Conservation (phyloP, 2,797 vertebrate genomes). For the Myripristis jacobus region DNA sequence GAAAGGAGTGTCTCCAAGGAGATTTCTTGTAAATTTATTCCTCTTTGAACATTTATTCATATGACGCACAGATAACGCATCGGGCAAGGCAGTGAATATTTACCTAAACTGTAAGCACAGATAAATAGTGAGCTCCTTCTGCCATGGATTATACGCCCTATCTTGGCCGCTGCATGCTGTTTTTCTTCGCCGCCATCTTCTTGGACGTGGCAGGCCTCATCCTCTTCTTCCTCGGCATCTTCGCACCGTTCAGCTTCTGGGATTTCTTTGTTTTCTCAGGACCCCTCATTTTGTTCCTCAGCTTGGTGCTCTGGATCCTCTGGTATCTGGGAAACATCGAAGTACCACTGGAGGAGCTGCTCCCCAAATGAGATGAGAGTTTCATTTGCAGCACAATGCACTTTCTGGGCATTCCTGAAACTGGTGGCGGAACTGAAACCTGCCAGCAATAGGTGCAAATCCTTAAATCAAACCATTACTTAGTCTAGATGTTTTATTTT, state of each 20-base stretch:
- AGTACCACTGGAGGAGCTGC: conserved; percentile 65
- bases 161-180: conserved; percentile 63
- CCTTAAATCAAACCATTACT: not conserved
- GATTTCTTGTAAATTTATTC: not conserved
- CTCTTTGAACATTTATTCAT: not conserved
- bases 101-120: not conserved
- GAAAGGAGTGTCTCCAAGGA: not conserved
- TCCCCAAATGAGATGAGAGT: conserved; percentile 21
- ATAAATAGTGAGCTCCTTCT: not conserved
- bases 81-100: conserved; percentile 6
- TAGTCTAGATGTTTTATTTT: not conserved
- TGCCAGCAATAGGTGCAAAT: conserved; percentile 7
- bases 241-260: conserved; percentile 78
- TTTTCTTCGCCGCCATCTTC: conserved; percentile 77
- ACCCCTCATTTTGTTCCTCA: conserved; percentile 81
- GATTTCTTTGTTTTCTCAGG: conserved; percentile 86
- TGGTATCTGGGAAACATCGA: conserved; percentile 88
- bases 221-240: conserved; percentile 82
- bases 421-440: not conserved
- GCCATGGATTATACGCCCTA: conserved; percentile 65
- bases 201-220: conserved; percentile 79
- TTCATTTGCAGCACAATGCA: conserved; percentile 6
- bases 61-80: not conserved
- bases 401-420: not conserved
- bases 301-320: conserved; percentile 85